Evolutionary conservation across 2,888 invertebrate species (phyloP).

Genomic region (Ernsta delagoae): DNA sequence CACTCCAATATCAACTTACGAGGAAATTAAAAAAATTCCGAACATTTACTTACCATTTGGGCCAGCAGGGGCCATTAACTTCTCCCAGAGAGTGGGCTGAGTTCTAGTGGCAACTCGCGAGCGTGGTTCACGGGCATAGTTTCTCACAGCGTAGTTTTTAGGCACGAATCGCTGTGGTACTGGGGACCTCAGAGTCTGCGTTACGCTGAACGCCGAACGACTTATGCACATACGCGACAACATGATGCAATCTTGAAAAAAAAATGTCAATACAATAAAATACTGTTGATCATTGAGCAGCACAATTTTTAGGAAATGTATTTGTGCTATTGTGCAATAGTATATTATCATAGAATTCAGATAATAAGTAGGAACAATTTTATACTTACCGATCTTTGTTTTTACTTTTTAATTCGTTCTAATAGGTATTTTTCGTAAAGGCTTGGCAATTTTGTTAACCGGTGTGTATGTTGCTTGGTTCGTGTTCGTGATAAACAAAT

Average conservation of each 20-base stretch:
- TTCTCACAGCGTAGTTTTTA: conserved; percentile 78
- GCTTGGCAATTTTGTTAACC: conserved; percentile 1
- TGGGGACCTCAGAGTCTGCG: conserved; percentile 68
- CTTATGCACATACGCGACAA: conserved; percentile 77
- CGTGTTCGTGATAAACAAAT: conserved; percentile 7
- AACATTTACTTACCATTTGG: conserved; percentile 85
- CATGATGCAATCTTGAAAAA: conserved; percentile 66
- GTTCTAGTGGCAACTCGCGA: conserved; percentile 69
- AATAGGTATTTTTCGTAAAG: background rate
- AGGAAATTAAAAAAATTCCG: too few species aligned
- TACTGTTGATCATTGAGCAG: background rate
- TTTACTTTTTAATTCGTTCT: background rate
- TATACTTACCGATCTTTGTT: too few species aligned
- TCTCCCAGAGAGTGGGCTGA: conserved; percentile 87
- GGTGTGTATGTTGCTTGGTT: background rate
- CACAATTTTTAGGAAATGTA: too few species aligned
- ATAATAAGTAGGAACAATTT: too few species aligned
- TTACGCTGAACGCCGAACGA: conserved; percentile 64
- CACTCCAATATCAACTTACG: too few species aligned
- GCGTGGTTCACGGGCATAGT: conserved; percentile 83
- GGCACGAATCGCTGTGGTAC: conserved; percentile 75
- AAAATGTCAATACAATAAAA: too few species aligned
- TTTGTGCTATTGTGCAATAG: conserved; percentile 5
- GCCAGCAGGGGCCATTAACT: conserved; percentile 90
- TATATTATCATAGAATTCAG: background rate